phyloP scores from a whole-genome alignment of 2,797 vertebrate species.

The Pampus argenteus region DNA sequence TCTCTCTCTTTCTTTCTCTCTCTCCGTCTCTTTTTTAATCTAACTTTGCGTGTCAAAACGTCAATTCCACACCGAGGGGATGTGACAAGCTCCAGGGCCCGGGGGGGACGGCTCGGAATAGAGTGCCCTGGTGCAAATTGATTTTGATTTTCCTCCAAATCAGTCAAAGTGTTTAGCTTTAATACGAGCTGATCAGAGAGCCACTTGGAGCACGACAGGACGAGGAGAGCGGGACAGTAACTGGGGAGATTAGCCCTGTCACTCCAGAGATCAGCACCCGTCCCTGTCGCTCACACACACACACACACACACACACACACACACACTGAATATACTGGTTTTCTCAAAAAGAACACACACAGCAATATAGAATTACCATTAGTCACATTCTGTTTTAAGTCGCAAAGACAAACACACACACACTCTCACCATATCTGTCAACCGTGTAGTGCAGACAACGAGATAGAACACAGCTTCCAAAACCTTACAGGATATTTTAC shows the following conservation, averaged over 20 bases:
- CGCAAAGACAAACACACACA: not conserved
- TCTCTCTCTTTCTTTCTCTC: slow-evolving; percentile 44
- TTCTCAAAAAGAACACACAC: not conserved
- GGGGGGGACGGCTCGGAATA: slow-evolving; percentile 79
- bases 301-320: not conserved
- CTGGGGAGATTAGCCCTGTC: slow-evolving; percentile 85
- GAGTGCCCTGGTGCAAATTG: slow-evolving; percentile 85
- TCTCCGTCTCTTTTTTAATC: slow-evolving; percentile 73
- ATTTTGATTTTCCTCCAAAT: slow-evolving; percentile 91
- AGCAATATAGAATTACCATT: slow-evolving; percentile 8
- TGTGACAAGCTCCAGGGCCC: slow-evolving; percentile 85
- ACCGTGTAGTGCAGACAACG: slow-evolving; percentile 40
- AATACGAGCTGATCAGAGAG: slow-evolving; percentile 87
- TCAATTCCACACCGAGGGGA: slow-evolving; percentile 85
- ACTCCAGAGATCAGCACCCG: slow-evolving; percentile 81
- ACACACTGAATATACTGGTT: slow-evolving; percentile 10
- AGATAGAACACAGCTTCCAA: slow-evolving; percentile 45
- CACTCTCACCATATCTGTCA: slow-evolving; percentile 49
- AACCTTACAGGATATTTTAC: slow-evolving; percentile 58
- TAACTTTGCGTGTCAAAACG: slow-evolving; percentile 85
- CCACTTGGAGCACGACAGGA: slow-evolving; percentile 82
- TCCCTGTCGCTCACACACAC: slow-evolving; percentile 71
- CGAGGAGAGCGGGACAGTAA: slow-evolving; percentile 72
- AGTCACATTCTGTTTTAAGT: slow-evolving; percentile 3
- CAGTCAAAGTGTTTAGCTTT: slow-evolving; percentile 88